These are phyloP conservation scores for Brachionus angularis DNA, from an alignment of 1,140 invertebrate genomes.

Conservation along the genomic window DNA sequence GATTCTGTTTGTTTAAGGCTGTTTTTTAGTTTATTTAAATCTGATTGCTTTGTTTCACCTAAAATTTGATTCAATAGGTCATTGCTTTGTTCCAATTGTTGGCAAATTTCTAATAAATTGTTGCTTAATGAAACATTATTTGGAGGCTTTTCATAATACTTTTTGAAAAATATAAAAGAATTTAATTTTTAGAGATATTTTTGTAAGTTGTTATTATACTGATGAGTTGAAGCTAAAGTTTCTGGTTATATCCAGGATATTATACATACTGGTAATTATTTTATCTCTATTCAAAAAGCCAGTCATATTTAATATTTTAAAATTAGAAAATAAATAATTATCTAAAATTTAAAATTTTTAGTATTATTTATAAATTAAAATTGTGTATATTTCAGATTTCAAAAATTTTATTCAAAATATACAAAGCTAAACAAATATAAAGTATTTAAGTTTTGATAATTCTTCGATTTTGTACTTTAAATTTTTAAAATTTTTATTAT, in stretches of 20 bases:
- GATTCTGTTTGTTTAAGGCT: slow-evolving; percentile 5
- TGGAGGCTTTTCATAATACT: neutral
- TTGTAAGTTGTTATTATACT: neutral
- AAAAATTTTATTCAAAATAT: no score
- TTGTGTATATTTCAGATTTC: no score
- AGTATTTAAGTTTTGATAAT: no score
- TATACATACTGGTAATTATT: no score
- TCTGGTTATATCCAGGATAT: neutral
- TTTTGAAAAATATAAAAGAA: neutral
- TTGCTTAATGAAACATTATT: neutral
- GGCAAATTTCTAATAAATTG: slow-evolving; percentile 1
- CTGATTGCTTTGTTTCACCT: neutral
- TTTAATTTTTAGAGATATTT: neutral
- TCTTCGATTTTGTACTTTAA: no score
- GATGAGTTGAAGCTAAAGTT: neutral
- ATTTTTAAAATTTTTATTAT: no score
- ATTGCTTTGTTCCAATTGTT: slow-evolving; percentile 18
- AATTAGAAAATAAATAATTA: no score
- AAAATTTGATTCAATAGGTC: neutral
- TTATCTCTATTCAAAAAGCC: no score
- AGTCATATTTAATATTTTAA: no score
- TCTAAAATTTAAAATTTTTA: no score
- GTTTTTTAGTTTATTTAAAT: slow-evolving; percentile 16
- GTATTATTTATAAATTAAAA: no score
- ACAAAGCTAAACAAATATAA: no score